Evolutionary conservation across 2,888 invertebrate species (phyloP).

Genomic region (Pinctada fucata): DNA sequence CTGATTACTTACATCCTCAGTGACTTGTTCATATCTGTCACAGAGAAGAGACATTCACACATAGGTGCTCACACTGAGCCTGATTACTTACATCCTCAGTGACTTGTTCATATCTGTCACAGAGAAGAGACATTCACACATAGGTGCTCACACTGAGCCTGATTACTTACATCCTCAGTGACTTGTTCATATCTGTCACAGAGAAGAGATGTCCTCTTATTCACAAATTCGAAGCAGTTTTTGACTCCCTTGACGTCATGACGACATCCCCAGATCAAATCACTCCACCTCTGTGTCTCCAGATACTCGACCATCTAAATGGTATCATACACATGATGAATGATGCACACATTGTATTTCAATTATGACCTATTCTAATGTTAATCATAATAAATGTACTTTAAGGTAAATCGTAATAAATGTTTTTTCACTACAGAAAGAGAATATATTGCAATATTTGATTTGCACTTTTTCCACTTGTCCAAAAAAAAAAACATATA

Average conservation of each 20-base stretch:
- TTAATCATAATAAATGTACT: neutral
- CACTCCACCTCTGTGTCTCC: conserved; percentile 52
- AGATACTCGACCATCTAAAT: conserved; percentile 61
- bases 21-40: neutral
- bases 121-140: no score
- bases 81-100: conserved; percentile 5
- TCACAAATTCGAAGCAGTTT: conserved; percentile 61
- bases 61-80: no score
- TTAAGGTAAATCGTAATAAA: neutral
- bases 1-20: conserved; percentile 2
- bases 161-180: conserved; percentile 55
- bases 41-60: no score
- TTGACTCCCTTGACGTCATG: conserved; percentile 53
- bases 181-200: conserved; percentile 68
- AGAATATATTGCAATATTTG: no score
- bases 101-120: neutral
- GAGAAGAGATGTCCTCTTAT: conserved; percentile 56
- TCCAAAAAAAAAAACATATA: no score
- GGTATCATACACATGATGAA: neutral
- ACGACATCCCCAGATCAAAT: conserved; percentile 69
- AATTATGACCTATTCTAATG: neutral
- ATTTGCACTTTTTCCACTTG: no score
- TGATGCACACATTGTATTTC: neutral
- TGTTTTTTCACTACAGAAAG: no score
- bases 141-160: no score